phyloP scores from a whole-genome alignment of 1,140 invertebrate genomes.

The Achatina immaculata region DNA sequence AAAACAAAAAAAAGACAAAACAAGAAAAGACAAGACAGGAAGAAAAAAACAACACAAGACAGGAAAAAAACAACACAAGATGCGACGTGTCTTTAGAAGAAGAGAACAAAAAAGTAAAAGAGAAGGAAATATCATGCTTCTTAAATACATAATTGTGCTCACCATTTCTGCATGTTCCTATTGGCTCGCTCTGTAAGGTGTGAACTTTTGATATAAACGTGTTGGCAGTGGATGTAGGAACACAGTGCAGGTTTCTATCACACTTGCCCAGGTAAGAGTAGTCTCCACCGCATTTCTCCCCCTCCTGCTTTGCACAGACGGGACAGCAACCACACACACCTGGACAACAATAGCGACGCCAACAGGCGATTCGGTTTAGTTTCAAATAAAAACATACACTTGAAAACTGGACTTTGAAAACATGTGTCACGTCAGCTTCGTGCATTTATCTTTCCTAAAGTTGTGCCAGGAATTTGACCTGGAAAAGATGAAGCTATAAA shows the following conservation, averaged over 20 bases:
- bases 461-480: too few relatives aligned
- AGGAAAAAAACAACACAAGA: too few relatives aligned
- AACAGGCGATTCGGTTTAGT: too few relatives aligned
- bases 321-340: conserved; percentile 69
- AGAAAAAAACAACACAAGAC: too few relatives aligned
- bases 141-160: conserved; percentile 7
- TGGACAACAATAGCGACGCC: conserved; percentile 18
- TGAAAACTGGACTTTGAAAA: too few relatives aligned
- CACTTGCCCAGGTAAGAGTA: conserved; percentile 67
- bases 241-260: conserved; percentile 62
- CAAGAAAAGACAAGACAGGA: too few relatives aligned
- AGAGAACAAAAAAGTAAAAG: not conserved
- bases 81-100: not conserved
- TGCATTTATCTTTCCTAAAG: too few relatives aligned
- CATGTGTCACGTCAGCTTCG: too few relatives aligned
- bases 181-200: conserved; percentile 39
- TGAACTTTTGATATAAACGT: conserved; percentile 16
- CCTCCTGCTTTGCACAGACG: conserved; percentile 63
- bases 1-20: too few relatives aligned
- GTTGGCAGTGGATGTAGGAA: conserved; percentile 33
- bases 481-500: too few relatives aligned
- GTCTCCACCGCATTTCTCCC: conserved; percentile 65
- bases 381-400: too few relatives aligned
- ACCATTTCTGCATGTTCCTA: conserved; percentile 52
- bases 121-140: too few relatives aligned